Percentiles rank a stretch among this genome's conserved stretches.
Evolutionary conservation across 2,888 invertebrate genomes (phyloP).

Genomic region (Druceiella hillmani): DNA sequence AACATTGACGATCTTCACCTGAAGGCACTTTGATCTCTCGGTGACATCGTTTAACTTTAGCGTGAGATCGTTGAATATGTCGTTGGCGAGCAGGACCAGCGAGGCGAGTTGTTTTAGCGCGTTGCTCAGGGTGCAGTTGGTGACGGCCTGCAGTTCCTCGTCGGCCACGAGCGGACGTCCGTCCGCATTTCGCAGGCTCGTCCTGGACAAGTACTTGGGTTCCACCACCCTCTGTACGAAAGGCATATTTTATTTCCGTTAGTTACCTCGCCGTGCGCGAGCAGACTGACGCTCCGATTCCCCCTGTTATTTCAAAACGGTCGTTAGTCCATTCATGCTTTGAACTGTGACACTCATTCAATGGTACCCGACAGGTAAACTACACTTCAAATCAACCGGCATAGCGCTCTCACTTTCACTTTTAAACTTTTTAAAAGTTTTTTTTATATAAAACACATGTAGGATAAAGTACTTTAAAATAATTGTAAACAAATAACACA

Average conservation of each 20-base stretch:
- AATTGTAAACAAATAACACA: too few relatives aligned
- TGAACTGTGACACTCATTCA: conserved; percentile 45
- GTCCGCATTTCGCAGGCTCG: conserved; percentile 54
- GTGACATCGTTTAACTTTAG: conserved; percentile 68
- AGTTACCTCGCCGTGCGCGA: not conserved
- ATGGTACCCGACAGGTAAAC: conserved; percentile 54
- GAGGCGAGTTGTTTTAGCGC: conserved; percentile 82
- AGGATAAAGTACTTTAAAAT: too few relatives aligned
- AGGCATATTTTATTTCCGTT: too few relatives aligned
- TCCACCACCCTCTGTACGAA: conserved; percentile 81
- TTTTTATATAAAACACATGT: conserved; percentile 38
- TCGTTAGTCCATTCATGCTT: too few relatives aligned
- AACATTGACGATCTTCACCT: conserved; percentile 63
- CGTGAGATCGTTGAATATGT: conserved; percentile 79
- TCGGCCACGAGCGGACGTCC: conserved; percentile 58
- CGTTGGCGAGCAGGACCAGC: conserved; percentile 75
- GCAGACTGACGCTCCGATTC: conserved; percentile 7
- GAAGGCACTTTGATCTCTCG: conserved; percentile 66
- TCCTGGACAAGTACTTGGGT: conserved; percentile 73
- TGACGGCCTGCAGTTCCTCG: conserved; percentile 79
- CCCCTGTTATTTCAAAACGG: too few relatives aligned
- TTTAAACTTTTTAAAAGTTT: conserved; percentile 36
- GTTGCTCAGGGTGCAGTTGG: conserved; percentile 80
- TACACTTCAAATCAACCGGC: conserved; percentile 54
- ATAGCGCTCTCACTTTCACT: conserved; percentile 47